A percentile compares a stretch with the other conserved stretches of the same genome.
These are phyloP conservation scores for Eretmocerus hayati DNA, from an alignment of 2,888 invertebrate species.

Conservation along the genomic window DNA sequence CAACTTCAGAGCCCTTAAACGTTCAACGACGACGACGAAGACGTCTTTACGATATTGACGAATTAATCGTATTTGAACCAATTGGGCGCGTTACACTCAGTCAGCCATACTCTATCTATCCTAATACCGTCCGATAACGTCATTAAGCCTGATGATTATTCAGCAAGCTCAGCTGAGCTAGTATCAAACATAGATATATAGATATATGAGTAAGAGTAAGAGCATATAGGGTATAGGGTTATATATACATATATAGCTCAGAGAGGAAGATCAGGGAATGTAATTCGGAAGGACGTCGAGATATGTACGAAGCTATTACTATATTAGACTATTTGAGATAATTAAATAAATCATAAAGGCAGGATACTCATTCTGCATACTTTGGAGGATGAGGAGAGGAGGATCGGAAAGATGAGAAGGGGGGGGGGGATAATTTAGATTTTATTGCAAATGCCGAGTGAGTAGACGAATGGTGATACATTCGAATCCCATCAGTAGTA, in stretches of 20 bases:
- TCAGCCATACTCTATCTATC: neutral
- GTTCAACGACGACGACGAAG: neutral
- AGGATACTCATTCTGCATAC: too few species aligned
- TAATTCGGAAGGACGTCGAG: conserved; percentile 8
- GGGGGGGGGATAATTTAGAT: neutral
- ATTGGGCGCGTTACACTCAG: neutral
- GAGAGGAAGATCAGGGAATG: conserved; percentile 8
- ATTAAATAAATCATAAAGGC: conserved; percentile 23
- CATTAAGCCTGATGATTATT: conserved; percentile 17
- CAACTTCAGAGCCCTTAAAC: too few species aligned
- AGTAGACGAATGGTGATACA: neutral
- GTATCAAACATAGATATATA: too few species aligned
- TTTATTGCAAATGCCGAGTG: neutral
- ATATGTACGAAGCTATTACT: conserved; percentile 2
- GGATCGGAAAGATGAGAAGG: too few species aligned
- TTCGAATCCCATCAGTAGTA: neutral
- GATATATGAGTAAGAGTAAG: too few species aligned
- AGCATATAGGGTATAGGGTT: too few species aligned
- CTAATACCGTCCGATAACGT: conserved; percentile 1
- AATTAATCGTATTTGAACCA: conserved; percentile 16
- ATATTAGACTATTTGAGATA: conserved; percentile 18
- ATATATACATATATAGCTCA: conserved; percentile 9
- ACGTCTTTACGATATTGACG: conserved; percentile 1
- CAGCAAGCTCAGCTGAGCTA: too few species aligned
- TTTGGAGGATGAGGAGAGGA: too few species aligned